phyloP scores from a whole-genome alignment of 2,888 invertebrate genomes.

The Lymantria monacha region DNA sequence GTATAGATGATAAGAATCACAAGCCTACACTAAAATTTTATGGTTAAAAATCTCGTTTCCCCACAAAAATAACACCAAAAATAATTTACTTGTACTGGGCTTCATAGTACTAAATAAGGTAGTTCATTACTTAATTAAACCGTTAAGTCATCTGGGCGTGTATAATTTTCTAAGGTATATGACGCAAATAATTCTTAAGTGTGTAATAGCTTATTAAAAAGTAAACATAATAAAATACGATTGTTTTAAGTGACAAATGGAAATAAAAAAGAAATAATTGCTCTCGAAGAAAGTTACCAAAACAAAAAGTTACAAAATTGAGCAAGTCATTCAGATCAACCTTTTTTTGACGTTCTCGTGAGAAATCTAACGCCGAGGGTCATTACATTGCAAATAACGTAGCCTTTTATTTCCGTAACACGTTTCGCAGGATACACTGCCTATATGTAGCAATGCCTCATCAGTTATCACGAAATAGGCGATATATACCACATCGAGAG shows the following conservation, averaged over 20 bases:
- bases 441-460: slow-evolving; percentile 37
- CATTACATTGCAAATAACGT: slow-evolving; percentile 39
- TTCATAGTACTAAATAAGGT: no score
- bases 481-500: slow-evolving; percentile 48
- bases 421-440: slow-evolving; percentile 42
- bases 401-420: slow-evolving; percentile 46
- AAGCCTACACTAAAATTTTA: no score
- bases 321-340: slow-evolving; percentile 21
- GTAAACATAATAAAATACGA: no score
- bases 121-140: no score
- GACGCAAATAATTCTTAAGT: no score
- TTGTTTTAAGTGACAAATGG: not conserved
- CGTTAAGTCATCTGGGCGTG: no score
- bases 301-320: slow-evolving; percentile 20
- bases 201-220: no score
- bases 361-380: slow-evolving; percentile 34
- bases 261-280: not conserved
- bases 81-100: no score
- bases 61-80: no score
- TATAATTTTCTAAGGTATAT: no score
- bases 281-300: not conserved
- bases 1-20: no score
- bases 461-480: slow-evolving; percentile 29
- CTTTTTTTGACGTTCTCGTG: slow-evolving; percentile 27
- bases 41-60: no score